phyloP scores from a whole-genome alignment of 2,113 vertebrate genomes.

The Emberiza fucata region DNA sequence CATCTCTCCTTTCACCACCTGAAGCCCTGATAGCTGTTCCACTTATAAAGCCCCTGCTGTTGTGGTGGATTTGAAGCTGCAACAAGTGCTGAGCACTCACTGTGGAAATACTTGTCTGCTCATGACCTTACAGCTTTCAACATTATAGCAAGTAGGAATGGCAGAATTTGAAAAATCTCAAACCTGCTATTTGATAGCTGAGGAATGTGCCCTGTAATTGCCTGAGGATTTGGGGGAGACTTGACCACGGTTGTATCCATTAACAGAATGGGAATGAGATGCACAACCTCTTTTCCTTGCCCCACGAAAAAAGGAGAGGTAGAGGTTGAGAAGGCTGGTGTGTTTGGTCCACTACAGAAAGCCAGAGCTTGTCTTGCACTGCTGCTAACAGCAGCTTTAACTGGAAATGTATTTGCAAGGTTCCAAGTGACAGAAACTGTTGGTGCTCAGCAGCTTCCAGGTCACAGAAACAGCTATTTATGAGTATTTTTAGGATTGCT shows the following conservation, averaged over 20 bases:
- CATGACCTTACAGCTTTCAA: neutral
- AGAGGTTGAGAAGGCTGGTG: neutral
- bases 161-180: neutral
- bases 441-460: neutral
- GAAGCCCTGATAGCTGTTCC: neutral
- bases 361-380: neutral
- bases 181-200: neutral
- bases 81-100: neutral
- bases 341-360: neutral
- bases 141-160: neutral
- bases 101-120: neutral
- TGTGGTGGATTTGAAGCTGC: neutral
- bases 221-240: neutral
- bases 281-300: neutral
- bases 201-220: neutral
- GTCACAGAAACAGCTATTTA: slow-evolving; percentile 3
- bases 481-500: neutral
- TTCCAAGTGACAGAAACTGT: neutral
- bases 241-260: neutral
- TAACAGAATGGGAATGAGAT: neutral
- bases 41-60: neutral
- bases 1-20: slow-evolving; percentile 26
- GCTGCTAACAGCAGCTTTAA: neutral
- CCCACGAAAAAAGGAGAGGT: neutral
- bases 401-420: neutral